Percentiles rank a stretch among this genome's conserved stretches.
These are phyloP conservation scores for Lepidocolaptes lacrymiger DNA, from an alignment of 2,797 vertebrate species.

Conservation along the genomic window DNA sequence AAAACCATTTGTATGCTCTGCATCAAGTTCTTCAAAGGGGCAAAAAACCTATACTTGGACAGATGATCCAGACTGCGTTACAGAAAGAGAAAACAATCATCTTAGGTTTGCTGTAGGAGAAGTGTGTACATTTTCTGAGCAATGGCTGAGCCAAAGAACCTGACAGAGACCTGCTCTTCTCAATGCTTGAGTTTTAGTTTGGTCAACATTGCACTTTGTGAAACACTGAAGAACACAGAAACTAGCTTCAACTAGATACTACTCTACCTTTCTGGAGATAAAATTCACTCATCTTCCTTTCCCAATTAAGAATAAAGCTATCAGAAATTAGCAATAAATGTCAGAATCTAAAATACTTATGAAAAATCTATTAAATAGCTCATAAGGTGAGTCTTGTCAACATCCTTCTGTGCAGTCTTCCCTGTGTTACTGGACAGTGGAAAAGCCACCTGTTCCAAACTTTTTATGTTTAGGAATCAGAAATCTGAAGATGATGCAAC, in stretches of 20 bases:
- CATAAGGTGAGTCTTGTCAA: rapidly evolving
- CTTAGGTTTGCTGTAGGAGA: not conserved
- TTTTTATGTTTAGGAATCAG: not conserved
- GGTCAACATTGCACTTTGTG: not conserved
- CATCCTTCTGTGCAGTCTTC: not conserved
- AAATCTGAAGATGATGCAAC: not conserved
- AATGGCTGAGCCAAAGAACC: not conserved
- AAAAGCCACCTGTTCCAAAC: not conserved
- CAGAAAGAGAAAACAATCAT: not conserved
- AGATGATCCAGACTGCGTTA: not conserved
- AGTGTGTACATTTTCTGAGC: not conserved
- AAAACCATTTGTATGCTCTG: not conserved
- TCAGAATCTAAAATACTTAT: not conserved
- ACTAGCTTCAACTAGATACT: not conserved
- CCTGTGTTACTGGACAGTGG: not conserved
- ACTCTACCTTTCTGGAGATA: not conserved
- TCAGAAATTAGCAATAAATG: not conserved
- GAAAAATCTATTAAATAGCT: not conserved
- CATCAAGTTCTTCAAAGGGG: not conserved
- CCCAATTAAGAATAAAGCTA: not conserved
- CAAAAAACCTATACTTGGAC: not conserved
- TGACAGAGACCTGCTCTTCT: not conserved
- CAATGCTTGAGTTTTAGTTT: not conserved
- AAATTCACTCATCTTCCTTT: not conserved
- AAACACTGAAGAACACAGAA: not conserved